Percentiles rank a stretch among this genome's conserved stretches.
phyloP scores from a whole-genome alignment of 2,113 vertebrate genomes.

The Cyanocitta stelleri region DNA sequence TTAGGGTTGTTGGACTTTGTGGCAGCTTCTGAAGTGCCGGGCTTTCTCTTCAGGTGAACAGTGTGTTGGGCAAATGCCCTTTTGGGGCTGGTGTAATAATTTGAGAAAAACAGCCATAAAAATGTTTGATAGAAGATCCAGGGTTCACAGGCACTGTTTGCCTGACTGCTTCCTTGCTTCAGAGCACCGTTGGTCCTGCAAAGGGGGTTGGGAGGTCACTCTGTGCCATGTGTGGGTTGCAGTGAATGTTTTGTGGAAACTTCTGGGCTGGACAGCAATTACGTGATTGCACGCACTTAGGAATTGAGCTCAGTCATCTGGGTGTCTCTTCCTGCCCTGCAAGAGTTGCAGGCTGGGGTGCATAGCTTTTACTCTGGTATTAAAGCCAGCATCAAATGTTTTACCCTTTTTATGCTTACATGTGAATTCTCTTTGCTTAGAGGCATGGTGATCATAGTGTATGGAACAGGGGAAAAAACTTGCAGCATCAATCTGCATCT shows the following conservation, averaged over 20 bases:
- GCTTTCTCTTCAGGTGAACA: background rate
- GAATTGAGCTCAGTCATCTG: background rate
- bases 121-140: background rate
- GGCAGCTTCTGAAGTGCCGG: background rate
- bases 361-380: background rate
- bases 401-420: background rate
- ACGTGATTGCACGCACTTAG: background rate
- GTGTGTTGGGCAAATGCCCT: background rate
- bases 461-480: background rate
- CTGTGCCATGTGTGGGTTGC: background rate
- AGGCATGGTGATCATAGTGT: rapidly evolving
- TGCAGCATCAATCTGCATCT: background rate
- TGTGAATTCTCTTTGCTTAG: background rate
- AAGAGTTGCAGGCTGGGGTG: background rate
- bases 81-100: background rate
- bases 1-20: background rate
- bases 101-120: background rate
- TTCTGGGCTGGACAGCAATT: background rate
- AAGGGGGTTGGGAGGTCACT: background rate
- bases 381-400: background rate
- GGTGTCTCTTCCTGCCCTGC: background rate
- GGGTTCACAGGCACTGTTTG: background rate
- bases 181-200: rapidly evolving
- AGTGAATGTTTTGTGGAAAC: background rate
- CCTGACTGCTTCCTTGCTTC: background rate